These are phyloP conservation scores for Strix occidentalis DNA, from an alignment of 2,797 vertebrate genomes.

Conservation along the genomic window DNA sequence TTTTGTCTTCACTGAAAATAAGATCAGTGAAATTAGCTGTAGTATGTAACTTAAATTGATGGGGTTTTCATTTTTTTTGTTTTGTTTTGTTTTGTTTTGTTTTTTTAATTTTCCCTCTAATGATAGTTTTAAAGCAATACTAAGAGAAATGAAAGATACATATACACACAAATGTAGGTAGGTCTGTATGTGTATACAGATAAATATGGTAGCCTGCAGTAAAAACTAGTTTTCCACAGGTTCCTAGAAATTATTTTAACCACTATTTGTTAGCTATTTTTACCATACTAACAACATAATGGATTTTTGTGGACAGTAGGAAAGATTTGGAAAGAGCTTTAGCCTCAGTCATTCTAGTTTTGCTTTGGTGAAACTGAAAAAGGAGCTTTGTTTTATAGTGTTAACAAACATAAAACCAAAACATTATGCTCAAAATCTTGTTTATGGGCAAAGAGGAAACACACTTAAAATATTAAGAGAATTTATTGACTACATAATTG, in stretches of 20 bases:
- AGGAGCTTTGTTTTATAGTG: rapidly evolving
- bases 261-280: not conserved
- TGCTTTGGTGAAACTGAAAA: not conserved
- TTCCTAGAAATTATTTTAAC: not conserved
- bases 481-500: not conserved
- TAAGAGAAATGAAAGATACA: not conserved
- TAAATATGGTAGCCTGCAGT: not conserved
- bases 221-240: not conserved
- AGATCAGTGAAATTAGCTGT: not conserved
- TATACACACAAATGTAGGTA: not conserved
- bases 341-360: not conserved
- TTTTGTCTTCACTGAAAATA: not conserved
- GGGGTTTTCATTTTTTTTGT: not conserved
- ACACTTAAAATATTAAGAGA: not conserved
- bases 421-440: not conserved
- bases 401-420: not conserved
- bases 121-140: not conserved
- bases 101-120: not conserved
- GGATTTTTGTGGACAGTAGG: not conserved
- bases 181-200: not conserved
- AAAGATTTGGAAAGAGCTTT: not conserved
- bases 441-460: not conserved
- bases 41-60: not conserved
- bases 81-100: not conserved
- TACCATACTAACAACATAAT: not conserved